Evolutionary conservation across 2,113 vertebrate species (phyloP).

Genomic region (Macroglossus sobrinus): DNA sequence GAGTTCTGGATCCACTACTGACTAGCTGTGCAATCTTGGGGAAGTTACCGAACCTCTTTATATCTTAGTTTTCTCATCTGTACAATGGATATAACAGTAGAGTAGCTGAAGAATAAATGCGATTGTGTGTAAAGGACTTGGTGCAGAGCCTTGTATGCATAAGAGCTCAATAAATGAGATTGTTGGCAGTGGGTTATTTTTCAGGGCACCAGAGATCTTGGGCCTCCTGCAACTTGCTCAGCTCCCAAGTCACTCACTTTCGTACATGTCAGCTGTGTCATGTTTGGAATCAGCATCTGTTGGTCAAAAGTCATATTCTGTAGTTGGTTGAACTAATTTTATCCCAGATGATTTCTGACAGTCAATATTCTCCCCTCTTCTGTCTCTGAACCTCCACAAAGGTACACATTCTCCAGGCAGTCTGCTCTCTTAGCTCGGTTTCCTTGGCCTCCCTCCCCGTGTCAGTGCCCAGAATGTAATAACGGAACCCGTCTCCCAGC

Average conservation of each 20-base stretch:
- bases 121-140: accelerated
- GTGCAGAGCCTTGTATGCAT: no score
- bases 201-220: neutral
- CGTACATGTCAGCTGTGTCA: neutral
- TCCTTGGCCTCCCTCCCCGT: conserved; percentile 48
- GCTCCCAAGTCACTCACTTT: neutral
- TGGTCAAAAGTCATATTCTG: conserved; percentile 51
- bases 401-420: conserved; percentile 51
- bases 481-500: conserved; percentile 36
- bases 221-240: neutral
- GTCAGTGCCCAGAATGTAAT: conserved; percentile 65
- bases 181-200: neutral
- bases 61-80: neutral
- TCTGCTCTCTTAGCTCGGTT: conserved; percentile 44
- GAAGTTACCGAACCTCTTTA: neutral
- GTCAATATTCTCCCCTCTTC: conserved; percentile 64
- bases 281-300: conserved; percentile 67
- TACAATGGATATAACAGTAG: neutral
- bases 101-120: neutral
- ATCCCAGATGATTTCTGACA: conserved; percentile 49
- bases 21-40: neutral
- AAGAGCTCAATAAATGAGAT: neutral
- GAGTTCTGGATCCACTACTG: neutral
- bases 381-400: conserved; percentile 51
- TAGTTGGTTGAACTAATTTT: conserved; percentile 64